Percentiles rank a stretch among this genome's conserved stretches.
Conservation (phyloP, 2,113 vertebrate species). For the Cyprinus carpio region DNA sequence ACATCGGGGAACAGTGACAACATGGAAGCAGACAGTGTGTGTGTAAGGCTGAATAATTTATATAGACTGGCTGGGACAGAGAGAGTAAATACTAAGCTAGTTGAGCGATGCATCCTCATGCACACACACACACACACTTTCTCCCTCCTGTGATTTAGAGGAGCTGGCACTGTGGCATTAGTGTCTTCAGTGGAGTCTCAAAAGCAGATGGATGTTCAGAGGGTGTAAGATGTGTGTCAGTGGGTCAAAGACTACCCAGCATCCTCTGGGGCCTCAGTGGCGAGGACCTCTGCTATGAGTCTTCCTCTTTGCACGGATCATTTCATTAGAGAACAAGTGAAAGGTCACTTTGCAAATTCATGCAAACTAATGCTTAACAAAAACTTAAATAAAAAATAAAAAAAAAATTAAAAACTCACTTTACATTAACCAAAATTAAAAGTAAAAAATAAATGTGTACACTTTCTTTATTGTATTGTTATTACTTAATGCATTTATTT, state of each 20-base stretch:
- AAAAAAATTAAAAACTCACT: too few relatives aligned
- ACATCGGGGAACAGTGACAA: slow-evolving; percentile 10
- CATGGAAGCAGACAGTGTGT: slow-evolving; percentile 31
- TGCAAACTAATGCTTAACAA: neutral
- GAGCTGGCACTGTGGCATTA: slow-evolving; percentile 32
- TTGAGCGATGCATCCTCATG: slow-evolving; percentile 62
- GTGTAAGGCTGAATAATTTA: slow-evolving; percentile 65
- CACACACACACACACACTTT: slow-evolving; percentile 13
- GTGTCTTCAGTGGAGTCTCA: slow-evolving; percentile 53
- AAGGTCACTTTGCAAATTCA: neutral
- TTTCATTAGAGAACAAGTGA: neutral
- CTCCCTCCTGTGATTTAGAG: slow-evolving; percentile 44
- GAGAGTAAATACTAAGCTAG: slow-evolving; percentile 64
- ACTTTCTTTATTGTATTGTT: neutral
- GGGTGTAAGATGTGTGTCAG: slow-evolving; percentile 69
- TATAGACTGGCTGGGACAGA: slow-evolving; percentile 50
- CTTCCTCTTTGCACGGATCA: neutral
- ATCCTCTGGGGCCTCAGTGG: slow-evolving; percentile 42
- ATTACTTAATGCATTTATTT: neutral
- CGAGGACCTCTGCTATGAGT: neutral
- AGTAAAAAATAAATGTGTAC: neutral
- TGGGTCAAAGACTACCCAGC: slow-evolving; percentile 66
- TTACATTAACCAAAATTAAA: neutral
- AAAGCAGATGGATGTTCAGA: slow-evolving; percentile 65
- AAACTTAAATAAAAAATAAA: neutral